These are phyloP conservation scores for Halictus quadricinctus DNA, from an alignment of 2,888 invertebrate species.

Conservation along the genomic window DNA sequence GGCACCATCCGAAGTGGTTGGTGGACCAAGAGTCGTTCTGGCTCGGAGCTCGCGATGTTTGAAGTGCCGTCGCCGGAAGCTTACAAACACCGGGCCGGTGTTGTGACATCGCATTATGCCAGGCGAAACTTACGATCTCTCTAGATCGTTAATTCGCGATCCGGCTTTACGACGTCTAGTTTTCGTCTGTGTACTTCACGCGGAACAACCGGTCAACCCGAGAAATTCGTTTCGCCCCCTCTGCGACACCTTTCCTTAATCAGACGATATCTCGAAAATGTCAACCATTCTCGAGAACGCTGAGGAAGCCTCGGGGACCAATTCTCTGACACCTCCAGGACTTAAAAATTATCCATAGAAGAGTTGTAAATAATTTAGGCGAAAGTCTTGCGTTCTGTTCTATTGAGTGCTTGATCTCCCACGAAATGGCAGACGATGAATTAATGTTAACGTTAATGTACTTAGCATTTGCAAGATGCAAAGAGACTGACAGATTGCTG, in stretches of 20 bases:
- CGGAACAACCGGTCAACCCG: slow-evolving; percentile 15
- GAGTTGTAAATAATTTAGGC: neutral
- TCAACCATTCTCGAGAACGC: neutral
- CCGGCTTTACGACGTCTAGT: slow-evolving; percentile 65
- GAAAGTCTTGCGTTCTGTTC: neutral
- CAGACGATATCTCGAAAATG: neutral
- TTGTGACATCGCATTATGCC: slow-evolving; percentile 82
- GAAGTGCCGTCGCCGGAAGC: slow-evolving; percentile 82
- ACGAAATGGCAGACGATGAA: too few species aligned
- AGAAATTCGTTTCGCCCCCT: neutral
- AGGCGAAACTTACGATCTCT: slow-evolving; percentile 80
- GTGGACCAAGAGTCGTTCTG: slow-evolving; percentile 71
- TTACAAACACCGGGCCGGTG: slow-evolving; percentile 81
- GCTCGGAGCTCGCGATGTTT: slow-evolving; percentile 80
- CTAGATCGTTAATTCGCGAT: slow-evolving; percentile 80
- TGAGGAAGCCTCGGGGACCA: neutral
- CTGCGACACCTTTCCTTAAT: neutral
- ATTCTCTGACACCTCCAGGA: neutral
- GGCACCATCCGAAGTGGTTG: slow-evolving; percentile 18
- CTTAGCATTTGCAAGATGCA: too few species aligned
- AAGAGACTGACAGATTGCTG: too few species aligned
- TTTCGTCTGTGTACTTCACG: slow-evolving; percentile 25
- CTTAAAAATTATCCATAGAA: neutral
- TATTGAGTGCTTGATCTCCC: too few species aligned
- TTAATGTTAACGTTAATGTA: too few species aligned